Conservation (phyloP, 2,888 invertebrate species). For the Machimus atricapillus region DNA sequence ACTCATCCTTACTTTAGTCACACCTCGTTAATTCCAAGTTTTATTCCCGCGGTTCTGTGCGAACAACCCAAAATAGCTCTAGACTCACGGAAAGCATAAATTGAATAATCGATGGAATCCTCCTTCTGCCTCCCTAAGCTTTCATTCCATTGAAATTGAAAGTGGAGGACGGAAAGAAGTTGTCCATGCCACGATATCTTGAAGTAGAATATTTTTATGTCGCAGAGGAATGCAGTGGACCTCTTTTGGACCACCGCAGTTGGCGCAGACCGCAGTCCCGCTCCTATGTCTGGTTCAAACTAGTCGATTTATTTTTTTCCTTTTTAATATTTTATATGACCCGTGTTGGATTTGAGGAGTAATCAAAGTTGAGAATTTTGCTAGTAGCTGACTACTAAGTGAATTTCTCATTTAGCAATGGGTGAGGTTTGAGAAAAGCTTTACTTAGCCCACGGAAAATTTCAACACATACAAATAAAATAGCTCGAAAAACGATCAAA, state of each 20-base stretch:
- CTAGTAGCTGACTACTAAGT: neutral
- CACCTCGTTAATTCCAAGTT: neutral
- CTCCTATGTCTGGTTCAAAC: neutral
- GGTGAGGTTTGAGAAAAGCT: neutral
- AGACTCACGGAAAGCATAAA: neutral
- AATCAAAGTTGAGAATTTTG: neutral
- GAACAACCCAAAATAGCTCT: neutral
- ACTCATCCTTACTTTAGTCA: neutral
- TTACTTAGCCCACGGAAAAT: neutral
- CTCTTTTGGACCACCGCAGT: neutral
- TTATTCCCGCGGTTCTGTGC: neutral
- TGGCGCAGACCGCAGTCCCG: neutral
- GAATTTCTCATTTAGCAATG: neutral
- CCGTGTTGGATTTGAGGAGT: neutral
- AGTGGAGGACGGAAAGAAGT: neutral
- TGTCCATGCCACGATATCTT: neutral
- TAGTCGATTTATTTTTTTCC: no score
- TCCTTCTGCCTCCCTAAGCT: neutral
- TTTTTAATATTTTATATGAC: neutral
- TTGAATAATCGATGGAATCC: neutral
- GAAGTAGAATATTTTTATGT: neutral
- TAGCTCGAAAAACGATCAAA: neutral
- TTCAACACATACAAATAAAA: neutral
- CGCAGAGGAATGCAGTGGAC: neutral
- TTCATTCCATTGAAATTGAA: neutral